phyloP scores from a whole-genome alignment of 2,888 invertebrate species.

The Plusia festucae region DNA sequence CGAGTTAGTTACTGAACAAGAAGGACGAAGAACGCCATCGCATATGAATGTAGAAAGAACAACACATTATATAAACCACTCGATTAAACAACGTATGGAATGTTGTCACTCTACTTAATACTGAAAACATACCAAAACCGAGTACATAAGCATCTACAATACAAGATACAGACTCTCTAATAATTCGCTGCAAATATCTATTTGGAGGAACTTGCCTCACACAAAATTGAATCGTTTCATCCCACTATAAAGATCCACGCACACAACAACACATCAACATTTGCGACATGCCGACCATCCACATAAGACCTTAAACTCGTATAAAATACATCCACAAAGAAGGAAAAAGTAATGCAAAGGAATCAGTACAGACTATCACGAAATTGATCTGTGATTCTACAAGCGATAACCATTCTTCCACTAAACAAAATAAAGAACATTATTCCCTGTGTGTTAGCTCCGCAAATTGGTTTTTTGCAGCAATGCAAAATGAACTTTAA shows the following conservation, averaged over 20 bases:
- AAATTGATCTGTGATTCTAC: slow-evolving; percentile 81
- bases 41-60: too few species aligned
- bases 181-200: slow-evolving; percentile 51
- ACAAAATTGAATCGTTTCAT: slow-evolving; percentile 51
- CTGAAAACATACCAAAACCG: background rate
- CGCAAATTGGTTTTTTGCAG: slow-evolving; percentile 79
- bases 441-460: slow-evolving; percentile 59
- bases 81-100: too few species aligned
- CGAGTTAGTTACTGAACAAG: too few species aligned
- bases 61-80: too few species aligned
- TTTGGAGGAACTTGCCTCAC: slow-evolving; percentile 19
- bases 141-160: slow-evolving; percentile 26
- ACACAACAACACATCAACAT: slow-evolving; percentile 63
- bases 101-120: too few species aligned
- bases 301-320: slow-evolving; percentile 86
- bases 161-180: slow-evolving; percentile 32
- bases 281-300: slow-evolving; percentile 72
- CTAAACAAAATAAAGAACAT: slow-evolving; percentile 49
- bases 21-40: too few species aligned
- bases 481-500: slow-evolving; percentile 58
- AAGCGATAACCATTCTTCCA: slow-evolving; percentile 64
- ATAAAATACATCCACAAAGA: slow-evolving; percentile 88
- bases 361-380: slow-evolving; percentile 88
- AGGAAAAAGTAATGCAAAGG: slow-evolving; percentile 88
- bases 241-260: slow-evolving; percentile 44